phyloP scores from a whole-genome alignment of 2,113 vertebrate species.

The Coracopsis vasa region DNA sequence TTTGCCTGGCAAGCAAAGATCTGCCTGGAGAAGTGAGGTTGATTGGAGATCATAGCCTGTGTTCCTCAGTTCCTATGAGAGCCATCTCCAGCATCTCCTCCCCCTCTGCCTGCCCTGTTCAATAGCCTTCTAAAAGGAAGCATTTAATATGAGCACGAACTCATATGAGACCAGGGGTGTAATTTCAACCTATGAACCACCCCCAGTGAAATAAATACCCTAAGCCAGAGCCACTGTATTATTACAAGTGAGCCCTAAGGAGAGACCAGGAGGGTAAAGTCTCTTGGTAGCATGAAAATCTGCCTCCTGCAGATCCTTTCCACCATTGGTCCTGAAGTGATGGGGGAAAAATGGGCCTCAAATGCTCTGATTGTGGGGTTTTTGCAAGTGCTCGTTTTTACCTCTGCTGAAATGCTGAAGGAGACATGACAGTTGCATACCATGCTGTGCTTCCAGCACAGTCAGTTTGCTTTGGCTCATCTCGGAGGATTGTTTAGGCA shows the following conservation, averaged over 20 bases:
- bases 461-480: neutral
- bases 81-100: neutral
- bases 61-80: neutral
- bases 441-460: neutral
- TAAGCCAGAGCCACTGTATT: neutral
- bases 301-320: neutral
- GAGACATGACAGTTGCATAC: neutral
- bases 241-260: neutral
- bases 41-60: neutral
- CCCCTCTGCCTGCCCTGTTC: neutral
- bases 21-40: neutral
- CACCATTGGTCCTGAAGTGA: neutral
- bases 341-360: neutral
- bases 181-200: neutral
- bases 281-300: neutral
- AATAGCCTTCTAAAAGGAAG: neutral
- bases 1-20: neutral
- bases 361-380: neutral
- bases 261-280: neutral
- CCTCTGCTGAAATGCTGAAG: neutral
- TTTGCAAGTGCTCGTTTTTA: neutral
- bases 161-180: neutral
- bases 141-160: neutral
- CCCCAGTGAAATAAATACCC: neutral
- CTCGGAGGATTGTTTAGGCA: neutral